These are phyloP conservation scores for Paracanthobrama guichenoti DNA, from an alignment of 2,113 vertebrate species.

Conservation along the genomic window DNA sequence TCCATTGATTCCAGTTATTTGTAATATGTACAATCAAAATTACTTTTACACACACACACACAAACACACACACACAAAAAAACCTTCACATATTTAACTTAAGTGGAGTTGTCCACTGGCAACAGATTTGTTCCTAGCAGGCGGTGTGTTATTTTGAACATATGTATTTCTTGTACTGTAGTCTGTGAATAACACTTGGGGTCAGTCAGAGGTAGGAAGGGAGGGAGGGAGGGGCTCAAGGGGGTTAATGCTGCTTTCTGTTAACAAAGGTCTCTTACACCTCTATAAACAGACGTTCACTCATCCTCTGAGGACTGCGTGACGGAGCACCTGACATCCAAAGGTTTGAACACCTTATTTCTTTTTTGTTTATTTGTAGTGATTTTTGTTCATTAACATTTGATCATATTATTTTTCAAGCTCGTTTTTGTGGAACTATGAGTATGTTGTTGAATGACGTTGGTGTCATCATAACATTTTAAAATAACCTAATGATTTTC, in stretches of 20 bases:
- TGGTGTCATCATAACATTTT: not conserved
- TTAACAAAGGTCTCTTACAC: not conserved
- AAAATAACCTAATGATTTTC: not conserved
- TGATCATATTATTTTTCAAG: not conserved
- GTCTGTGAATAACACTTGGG: not conserved
- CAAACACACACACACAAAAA: not conserved
- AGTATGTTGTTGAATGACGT: not conserved
- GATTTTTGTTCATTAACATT: not conserved
- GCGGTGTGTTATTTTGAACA: not conserved
- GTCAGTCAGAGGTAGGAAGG: not conserved
- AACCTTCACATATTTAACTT: not conserved
- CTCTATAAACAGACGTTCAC: not conserved
- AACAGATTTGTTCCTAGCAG: too few species aligned
- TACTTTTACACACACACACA: not conserved
- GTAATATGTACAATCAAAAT: not conserved
- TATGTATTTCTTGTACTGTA: not conserved
- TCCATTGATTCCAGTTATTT: not conserved
- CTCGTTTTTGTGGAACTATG: not conserved
- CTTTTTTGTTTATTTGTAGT: not conserved
- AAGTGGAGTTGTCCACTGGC: not conserved
- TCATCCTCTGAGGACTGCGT: not conserved
- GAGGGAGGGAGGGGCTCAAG: not conserved
- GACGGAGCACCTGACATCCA: not conserved
- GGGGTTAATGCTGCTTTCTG: not conserved
- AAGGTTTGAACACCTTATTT: not conserved